Evolutionary conservation across 2,113 vertebrate genomes (phyloP), one percentile per base, ranked within the genome.

Genomic region (Dasyurus viverrinus): DNA sequence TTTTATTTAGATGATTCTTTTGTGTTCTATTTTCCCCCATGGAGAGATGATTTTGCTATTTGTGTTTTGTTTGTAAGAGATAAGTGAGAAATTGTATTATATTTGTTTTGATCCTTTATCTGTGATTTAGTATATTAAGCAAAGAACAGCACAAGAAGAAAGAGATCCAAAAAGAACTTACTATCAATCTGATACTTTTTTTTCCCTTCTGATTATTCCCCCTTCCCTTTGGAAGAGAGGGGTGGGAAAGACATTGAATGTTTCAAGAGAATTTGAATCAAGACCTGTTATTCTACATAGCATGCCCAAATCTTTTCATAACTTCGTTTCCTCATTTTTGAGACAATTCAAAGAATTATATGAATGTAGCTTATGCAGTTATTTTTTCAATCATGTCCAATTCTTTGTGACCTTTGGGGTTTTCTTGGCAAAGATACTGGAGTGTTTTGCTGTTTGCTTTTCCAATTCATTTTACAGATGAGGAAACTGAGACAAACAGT

Each of bases 1-100:
- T 76, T 94, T 96, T 23, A 52, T n/a, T 52, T 89, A 76, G 89
- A 46, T 94, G 48, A 95, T 92, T 94, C 76, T 53, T 84, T 91
- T 76, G 68, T 91, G 12, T 60, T 93, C 36, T 2, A 19, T 68
- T 94, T 94, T 46, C 55, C 2, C 12, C n/a, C 60, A 68, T 36
- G 1, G 68, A 84, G 36, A 3, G 36, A 42, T 42, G 54, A 46
- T n/a, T 46, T 93, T 92, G 91, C n/a, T 96, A 27, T 91, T 89
- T 92, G 22, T 36, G 89, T 94, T 96, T 57, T 26, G 24, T 93
- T 94, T 93, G 50, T 25, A 14, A 94, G 52, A 22, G 90, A 95
- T 1, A 24, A 57, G 53, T 91, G 92, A 94, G 26, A 48, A 8
- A 9, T 53, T 93, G 53, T 48, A 23, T n/a, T 27, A 36, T 22